Base-by-base conservation (phyloP, 2,797 vertebrate genomes). In the Lacerta bilineata region DNA sequence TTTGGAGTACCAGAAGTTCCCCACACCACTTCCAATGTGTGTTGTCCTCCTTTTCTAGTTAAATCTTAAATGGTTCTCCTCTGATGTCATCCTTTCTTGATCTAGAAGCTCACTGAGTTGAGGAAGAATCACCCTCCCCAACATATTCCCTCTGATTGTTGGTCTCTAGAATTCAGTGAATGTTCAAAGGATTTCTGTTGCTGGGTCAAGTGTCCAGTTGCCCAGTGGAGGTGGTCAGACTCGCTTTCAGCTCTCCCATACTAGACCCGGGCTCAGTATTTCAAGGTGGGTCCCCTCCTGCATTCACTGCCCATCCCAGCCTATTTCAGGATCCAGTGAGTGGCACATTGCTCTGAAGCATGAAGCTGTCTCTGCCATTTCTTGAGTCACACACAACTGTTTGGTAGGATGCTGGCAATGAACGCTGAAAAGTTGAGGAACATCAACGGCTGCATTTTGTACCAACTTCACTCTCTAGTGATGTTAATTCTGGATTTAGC, bases 381-480 rank as follows among this genome's bases (percentile, higher is more conserved):
- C 15, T 18, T 33, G 17, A 59, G 41, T 46, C 61, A 68, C n/a
- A 4, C 2, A 41, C 18, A 71, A 33, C 50, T 20, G 25, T 41
- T 76, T 86, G 10, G 2, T 50, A 15, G 6, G 5, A 25, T 50
- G 20, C 13, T 46, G 3, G 23, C 6, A 43, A 3, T 43, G 23
- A 41, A 27, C 33, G 59, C 41, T 87, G 50, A 74, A 81, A 87
- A 87, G 18, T 10, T 75, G 39, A 88, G 18, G 15, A 83, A 29
- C 36, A 74, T 1, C 69, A 46, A 71, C 1, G 23, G 46, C 64
- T 71, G 33, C 59, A 27, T 7, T 76, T 29, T 36, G 9, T 84
- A 46, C 33, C 55, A 25, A 64, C 41, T 83, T n/a, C n/a, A 88
- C 17, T n/a, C 61, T 25, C 29, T 82, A 36, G 25, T 41, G 20